Base-by-base conservation (phyloP, 2,113 vertebrate genomes). In the Sapajus apella region DNA sequence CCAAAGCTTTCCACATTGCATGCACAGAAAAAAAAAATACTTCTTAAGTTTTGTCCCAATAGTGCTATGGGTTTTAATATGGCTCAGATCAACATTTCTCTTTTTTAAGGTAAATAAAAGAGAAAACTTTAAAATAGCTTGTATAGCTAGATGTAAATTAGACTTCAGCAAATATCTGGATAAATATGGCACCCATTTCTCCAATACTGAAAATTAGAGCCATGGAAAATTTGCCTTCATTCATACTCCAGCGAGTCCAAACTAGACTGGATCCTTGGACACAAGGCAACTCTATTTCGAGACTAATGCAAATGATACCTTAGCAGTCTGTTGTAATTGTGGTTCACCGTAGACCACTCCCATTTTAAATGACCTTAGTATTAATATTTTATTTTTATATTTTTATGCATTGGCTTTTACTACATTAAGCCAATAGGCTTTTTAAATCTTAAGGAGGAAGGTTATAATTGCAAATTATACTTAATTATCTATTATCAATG, bases 401-500 rank as follows among this genome's bases (percentile, higher is more conserved):
- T 91, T 88, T 90, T 18, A 50, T 87, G 32, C 84, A 72, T 56
- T 70, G 1, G 10, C 35, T 81, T 80, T 73, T 56, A 86, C 35
- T 58, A 30, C 17, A 79, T 56, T 90, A 77, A 96, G 12, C 3
- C 85, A 83, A 88, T 35, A 55, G 23, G 3, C 4, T 77, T 89
- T 92, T 47, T 75, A 64, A 88, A 70, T 87, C 47, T 93, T 72
- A 84, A 68, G 79, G 14, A 79, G 4, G 6, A 87, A 93, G 93
- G 4, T 56, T 68, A 37, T 27, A 35, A 23, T 70, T 93, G 12
- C 40, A 96, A 93, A 96, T 91, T 50, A 83, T 8, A 58, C 4
- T 27, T 89, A n/a, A 93, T 97, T 90, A 73, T 10, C 43, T 94
- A 45, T 84, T 90, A 40, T 83, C 80, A 95, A 75, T 89, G 72